A percentile compares a stretch with the other conserved stretches of the same genome.
phyloP scores from a whole-genome alignment of 2,888 invertebrate species.

The Mechanitis mazaeus region DNA sequence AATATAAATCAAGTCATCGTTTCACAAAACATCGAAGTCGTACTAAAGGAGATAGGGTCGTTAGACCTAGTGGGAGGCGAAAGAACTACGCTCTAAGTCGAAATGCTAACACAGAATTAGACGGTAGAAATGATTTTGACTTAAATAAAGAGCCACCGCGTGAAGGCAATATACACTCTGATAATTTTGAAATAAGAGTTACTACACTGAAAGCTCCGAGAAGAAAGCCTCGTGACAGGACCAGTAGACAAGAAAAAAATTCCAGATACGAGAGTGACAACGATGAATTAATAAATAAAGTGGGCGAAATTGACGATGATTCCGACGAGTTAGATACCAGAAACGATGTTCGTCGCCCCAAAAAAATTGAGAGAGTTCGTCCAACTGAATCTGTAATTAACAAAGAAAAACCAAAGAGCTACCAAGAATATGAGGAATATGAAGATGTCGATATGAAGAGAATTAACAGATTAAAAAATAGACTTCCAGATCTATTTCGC shows the following conservation, averaged over 20 bases:
- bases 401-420: constrained; percentile 13
- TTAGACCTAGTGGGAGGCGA: constrained; percentile 11
- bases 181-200: constrained; percentile 27
- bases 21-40: constrained; percentile 27
- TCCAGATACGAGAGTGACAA: constrained; percentile 22
- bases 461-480: constrained; percentile 47
- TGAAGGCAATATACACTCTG: constrained; percentile 34
- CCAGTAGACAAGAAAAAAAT: constrained; percentile 23
- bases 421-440: constrained; percentile 49
- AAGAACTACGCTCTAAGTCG: constrained; percentile 33
- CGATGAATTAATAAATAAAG: constrained; percentile 28
- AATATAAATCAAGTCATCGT: constrained; percentile 18
- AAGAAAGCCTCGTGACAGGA: constrained; percentile 50
- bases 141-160: constrained; percentile 30
- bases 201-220: constrained; percentile 39
- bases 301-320: constrained; percentile 19
- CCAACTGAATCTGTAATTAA: constrained; percentile 5
- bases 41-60: constrained; percentile 13
- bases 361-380: constrained; percentile 4
- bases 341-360: constrained; percentile 4
- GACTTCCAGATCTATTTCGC: constrained; percentile 43
- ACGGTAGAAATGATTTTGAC: constrained; percentile 23
- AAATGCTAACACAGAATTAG: constrained; percentile 31
- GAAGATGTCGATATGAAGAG: constrained; percentile 62
- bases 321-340: constrained; percentile 13